Conservation (phyloP, 2,888 invertebrate species). For the Drosophila flavopinicola region DNA sequence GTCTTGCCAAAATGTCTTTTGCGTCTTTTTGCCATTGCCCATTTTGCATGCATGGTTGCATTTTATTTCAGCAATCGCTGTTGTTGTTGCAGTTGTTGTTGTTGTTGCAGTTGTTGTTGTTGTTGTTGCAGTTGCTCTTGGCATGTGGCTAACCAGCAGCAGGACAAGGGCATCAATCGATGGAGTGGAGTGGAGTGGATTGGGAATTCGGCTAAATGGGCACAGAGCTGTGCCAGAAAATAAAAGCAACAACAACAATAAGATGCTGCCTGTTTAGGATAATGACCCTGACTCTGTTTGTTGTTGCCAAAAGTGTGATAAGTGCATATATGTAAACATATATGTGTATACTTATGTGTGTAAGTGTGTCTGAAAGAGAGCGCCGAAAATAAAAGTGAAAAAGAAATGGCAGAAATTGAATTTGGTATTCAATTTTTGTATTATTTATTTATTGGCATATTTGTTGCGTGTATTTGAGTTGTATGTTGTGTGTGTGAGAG, state of each 20-base stretch:
- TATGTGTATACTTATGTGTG: conserved; percentile 21
- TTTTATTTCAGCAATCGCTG: conserved; percentile 40
- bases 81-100: conserved; percentile 16
- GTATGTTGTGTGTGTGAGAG: conserved; percentile 1
- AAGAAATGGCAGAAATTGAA: conserved; percentile 43
- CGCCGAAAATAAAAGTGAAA: conserved; percentile 56
- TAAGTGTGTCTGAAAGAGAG: conserved; percentile 1
- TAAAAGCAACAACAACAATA: conserved; percentile 9
- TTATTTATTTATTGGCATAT: conserved; percentile 41
- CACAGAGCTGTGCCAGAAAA: conserved; percentile 48
- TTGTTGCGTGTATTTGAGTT: conserved; percentile 6
- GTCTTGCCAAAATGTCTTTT: conserved; percentile 32
- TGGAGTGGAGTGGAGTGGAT: conserved; percentile 27
- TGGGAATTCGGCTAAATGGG: conserved; percentile 40
- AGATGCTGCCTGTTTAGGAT: conserved; percentile 60
- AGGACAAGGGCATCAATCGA: conserved; percentile 61
- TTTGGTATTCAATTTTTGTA: conserved; percentile 43
- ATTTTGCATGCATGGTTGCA: conserved; percentile 63
- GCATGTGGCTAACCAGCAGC: conserved; percentile 54
- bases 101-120: conserved; percentile 16
- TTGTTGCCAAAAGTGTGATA: conserved; percentile 47
- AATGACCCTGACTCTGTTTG: conserved; percentile 64
- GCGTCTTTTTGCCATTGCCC: conserved; percentile 39
- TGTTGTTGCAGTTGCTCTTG: conserved; percentile 43
- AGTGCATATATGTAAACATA: conserved; percentile 26